These are phyloP conservation scores for Pomacea canaliculata DNA, from an alignment of 2,888 invertebrate genomes.

Conservation along the genomic window DNA sequence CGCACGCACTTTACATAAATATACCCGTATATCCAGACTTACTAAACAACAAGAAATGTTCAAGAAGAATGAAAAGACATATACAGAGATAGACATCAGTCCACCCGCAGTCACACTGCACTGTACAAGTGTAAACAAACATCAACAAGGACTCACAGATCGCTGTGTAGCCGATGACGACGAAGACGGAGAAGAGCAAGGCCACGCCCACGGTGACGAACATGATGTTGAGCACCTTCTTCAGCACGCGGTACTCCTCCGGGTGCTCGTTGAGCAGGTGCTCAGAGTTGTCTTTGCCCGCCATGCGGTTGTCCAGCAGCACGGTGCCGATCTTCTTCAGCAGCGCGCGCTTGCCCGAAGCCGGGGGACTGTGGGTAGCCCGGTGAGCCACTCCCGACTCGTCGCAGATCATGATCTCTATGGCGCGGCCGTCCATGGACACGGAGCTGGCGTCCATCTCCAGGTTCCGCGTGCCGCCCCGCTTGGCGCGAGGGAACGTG, in stretches of 20 bases:
- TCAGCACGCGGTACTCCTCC: slow-evolving; percentile 52
- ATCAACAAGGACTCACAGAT: slow-evolving; percentile 47
- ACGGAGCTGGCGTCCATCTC: slow-evolving; percentile 42
- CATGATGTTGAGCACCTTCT: slow-evolving; percentile 61
- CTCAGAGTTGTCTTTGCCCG: slow-evolving; percentile 46
- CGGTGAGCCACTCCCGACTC: slow-evolving; percentile 39
- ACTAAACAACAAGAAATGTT: too few relatives aligned
- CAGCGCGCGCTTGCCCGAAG: slow-evolving; percentile 40
- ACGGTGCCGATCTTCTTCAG: slow-evolving; percentile 43
- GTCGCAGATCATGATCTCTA: slow-evolving; percentile 53
- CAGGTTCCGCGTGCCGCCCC: slow-evolving; percentile 27
- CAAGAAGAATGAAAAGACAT: too few relatives aligned
- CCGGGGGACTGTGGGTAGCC: slow-evolving; percentile 10
- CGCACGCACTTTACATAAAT: too few relatives aligned
- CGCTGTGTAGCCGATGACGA: slow-evolving; percentile 61
- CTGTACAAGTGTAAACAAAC: too few relatives aligned
- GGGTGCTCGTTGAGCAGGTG: slow-evolving; percentile 48
- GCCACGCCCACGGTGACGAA: slow-evolving; percentile 61
- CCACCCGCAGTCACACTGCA: too few relatives aligned
- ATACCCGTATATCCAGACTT: too few relatives aligned
- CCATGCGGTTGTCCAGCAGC: slow-evolving; percentile 59
- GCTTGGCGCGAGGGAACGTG: slow-evolving; percentile 4
- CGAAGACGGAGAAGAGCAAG: slow-evolving; percentile 58
- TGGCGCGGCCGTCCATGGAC: slow-evolving; percentile 50
- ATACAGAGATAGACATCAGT: too few relatives aligned